Evolutionary conservation across 2,113 vertebrate species (phyloP).

Genomic region (Pomatorhinus ruficollis): DNA sequence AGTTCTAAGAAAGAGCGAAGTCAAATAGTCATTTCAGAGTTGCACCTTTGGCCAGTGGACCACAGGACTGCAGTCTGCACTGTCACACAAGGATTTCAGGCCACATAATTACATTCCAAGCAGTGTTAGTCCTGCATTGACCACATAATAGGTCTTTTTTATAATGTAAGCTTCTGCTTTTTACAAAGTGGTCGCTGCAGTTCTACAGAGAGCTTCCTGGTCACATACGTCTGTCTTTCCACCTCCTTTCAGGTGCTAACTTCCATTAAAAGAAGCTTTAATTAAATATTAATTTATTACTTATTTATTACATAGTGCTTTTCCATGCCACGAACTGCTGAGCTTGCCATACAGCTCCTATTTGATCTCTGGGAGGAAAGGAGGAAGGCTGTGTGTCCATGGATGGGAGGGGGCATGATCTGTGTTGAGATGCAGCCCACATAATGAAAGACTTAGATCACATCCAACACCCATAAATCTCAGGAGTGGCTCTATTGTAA

Average conservation of each 20-base stretch:
- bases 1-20: not conserved
- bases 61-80: not conserved
- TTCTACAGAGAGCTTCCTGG: not conserved
- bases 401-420: not conserved
- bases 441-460: not conserved
- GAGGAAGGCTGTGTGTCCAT: not conserved
- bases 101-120: not conserved
- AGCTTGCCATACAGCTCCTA: not conserved
- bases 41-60: conserved; percentile 2
- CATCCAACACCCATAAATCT: not conserved
- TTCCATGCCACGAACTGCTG: conserved; percentile 40
- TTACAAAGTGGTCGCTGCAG: not conserved
- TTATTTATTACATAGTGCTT: conserved; percentile 46
- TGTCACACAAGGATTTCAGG: not conserved
- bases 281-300: conserved; percentile 60
- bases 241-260: conserved; percentile 32
- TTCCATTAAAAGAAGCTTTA: conserved; percentile 15
- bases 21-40: conserved; percentile 25
- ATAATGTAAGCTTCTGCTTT: not conserved
- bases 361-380: conserved; percentile 30
- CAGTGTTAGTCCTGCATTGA: not conserved
- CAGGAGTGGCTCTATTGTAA: not conserved
- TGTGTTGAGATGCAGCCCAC: not conserved
- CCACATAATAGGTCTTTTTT: not conserved
- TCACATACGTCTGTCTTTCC: not conserved